phyloP scores from a whole-genome alignment of 2,113 vertebrate species.

The Mesocricetus auratus region DNA sequence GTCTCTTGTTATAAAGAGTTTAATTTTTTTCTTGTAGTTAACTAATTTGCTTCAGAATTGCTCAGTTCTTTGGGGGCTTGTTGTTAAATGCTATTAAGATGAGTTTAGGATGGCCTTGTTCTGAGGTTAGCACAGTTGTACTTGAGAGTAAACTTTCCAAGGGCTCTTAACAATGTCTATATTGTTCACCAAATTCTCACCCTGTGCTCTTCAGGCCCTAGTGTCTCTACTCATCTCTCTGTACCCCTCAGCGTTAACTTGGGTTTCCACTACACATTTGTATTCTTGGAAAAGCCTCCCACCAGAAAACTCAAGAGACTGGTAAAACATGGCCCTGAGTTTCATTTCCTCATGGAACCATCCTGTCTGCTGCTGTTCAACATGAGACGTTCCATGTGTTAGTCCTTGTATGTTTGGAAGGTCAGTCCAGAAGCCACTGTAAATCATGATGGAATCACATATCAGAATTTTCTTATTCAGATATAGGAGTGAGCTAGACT shows the following conservation, averaged over 20 bases:
- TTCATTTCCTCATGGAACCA: not conserved
- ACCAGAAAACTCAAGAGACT: not conserved
- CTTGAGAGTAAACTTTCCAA: not conserved
- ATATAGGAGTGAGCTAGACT: not conserved
- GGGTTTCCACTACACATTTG: not conserved
- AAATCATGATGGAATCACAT: not conserved
- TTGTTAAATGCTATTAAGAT: not conserved
- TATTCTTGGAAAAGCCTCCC: not conserved
- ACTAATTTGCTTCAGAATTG: not conserved
- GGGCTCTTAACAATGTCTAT: not conserved
- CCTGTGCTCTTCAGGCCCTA: not conserved
- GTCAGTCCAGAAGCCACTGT: not conserved
- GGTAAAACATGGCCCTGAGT: not conserved
- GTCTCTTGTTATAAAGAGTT: slow-evolving; percentile 1
- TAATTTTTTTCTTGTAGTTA: not conserved
- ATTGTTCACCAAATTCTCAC: not conserved
- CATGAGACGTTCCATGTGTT: not conserved
- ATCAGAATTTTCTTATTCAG: not conserved
- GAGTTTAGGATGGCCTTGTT: not conserved
- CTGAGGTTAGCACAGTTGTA: not conserved
- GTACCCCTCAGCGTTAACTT: not conserved
- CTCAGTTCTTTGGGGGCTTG: not conserved
- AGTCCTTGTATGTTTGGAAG: not conserved
- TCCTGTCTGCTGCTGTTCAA: not conserved
- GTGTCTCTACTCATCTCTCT: not conserved